Evolutionary conservation across 2,888 invertebrate genomes (phyloP).

Genomic region (Troides aeacus): DNA sequence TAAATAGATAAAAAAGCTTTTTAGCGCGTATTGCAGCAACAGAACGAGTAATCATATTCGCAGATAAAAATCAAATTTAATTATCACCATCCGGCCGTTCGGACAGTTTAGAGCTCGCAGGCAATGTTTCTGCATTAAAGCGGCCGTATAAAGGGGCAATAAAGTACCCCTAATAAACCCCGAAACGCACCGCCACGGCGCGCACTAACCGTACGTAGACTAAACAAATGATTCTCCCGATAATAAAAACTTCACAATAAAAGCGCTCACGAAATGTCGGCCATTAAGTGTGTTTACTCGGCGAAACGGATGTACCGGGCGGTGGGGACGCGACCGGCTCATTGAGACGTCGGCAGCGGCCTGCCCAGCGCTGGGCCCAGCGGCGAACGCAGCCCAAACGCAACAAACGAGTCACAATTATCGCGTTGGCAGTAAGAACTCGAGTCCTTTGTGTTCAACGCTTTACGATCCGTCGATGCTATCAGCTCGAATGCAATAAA

Average conservation of each 20-base stretch:
- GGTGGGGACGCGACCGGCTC: constrained; percentile 74
- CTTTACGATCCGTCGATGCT: constrained; percentile 45
- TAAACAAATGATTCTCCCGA: constrained; percentile 78
- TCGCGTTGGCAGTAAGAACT: too few species aligned
- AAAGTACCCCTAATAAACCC: constrained; percentile 76
- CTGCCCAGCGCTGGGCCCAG: too few species aligned
- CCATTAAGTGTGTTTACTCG: constrained; percentile 78
- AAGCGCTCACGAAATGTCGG: constrained; percentile 77
- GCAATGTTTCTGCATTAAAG: constrained; percentile 61
- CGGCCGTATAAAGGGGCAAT: constrained; percentile 65
- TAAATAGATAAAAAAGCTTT: constrained; percentile 48
- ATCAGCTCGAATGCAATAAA: constrained; percentile 59
- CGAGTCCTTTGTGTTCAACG: constrained; percentile 52
- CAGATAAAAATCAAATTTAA: constrained; percentile 71
- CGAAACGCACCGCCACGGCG: constrained; percentile 66
- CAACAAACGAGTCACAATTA: too few species aligned
- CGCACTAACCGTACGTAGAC: constrained; percentile 76
- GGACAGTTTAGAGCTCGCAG: constrained; percentile 50
- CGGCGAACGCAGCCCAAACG: too few species aligned
- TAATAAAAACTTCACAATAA: constrained; percentile 79
- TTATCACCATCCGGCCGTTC: constrained; percentile 60
- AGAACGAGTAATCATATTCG: constrained; percentile 57
- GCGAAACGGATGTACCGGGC: constrained; percentile 75
- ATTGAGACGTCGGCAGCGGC: constrained; percentile 69
- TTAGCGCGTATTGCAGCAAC: constrained; percentile 49